Evolutionary conservation across 2,797 vertebrate genomes (phyloP), one percentile per base, ranked within the genome.

Genomic region (Gallinago nigripennis): DNA sequence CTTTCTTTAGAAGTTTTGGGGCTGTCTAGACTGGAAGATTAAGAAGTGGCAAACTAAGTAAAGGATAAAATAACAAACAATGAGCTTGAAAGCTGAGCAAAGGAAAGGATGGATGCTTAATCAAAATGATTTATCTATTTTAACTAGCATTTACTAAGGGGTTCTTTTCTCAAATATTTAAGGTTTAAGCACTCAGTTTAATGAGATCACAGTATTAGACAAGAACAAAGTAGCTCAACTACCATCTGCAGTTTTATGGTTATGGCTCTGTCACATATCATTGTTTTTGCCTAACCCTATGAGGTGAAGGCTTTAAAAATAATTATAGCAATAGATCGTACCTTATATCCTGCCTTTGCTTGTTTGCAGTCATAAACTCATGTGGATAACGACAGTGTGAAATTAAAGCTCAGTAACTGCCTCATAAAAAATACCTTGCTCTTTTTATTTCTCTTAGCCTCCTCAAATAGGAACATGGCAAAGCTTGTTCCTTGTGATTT

Each of bases 211-310:
- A 24, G 54, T 70, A 21, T 54, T 54, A 86, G 85, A 69, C 57
- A 46, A 70, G 87, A 88, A 75, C 79, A 45, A 58, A 92, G 75
- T 30, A 60, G 73, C 86, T 92, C 73, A 46, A 78, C 70, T 72
- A 20, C 94, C 88, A 76, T 81, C 72, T 93, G 94, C 89, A 65
- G 6, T 87, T 91, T 94, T 92, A 83, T 54, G 75, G 68, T 93
- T 92, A 91, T 80, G 81, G 78, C 81, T 48, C 2, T 28, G 64
- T 78, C 35, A n/a, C 35, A 7, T 80, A 58, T 87, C 69, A 28
- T 4, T 68, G 76, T 3, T 53, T 68, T 72, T 87, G 60, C 70
- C 78, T 73, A 53, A 70, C 82, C 56, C 75, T 70, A 37, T 70
- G 64, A 82, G 70, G 79, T 70, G 57, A 90, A 71, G 75, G 25